Evolutionary conservation across 2,888 invertebrate genomes (phyloP), one percentile per base, ranked within the genome.

Genomic region (Thelaira solivaga): DNA sequence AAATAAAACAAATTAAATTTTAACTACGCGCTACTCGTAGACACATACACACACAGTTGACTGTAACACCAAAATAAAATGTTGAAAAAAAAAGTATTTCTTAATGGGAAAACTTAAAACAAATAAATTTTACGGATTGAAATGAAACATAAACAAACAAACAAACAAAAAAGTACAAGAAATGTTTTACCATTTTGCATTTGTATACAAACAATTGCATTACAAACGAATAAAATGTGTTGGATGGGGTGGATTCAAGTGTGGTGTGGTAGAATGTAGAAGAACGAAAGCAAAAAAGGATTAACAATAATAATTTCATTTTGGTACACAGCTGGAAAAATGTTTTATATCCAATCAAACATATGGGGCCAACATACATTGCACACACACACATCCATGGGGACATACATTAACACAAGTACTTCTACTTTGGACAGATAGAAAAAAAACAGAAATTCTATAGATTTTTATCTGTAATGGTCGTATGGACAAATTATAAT

Each of bases 251-350:
- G 8, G 24, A 16, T 36, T 43, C 20, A 43, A 34, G n/a, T n/a
- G n/a, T n/a, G 26, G 18, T 47, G 55, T 67, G 53, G 39, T 18
- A 55, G 24, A 41, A 10, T 34, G 45, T 43, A 41, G 43, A 29
- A 22, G 43, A 45, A 61, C 1, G 11, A 29, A n/a, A 22, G 62
- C 36, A 51, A 74, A 64, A 78, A 74, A 55, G 69, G 69, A 78
- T 78, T 78, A 78, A 74, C 65, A 74, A 71, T 65, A 74, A 75
- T 75, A 71, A 78, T 78, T 78, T 74, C 43, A 61, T 78, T 78
- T 75, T 20, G 65, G 47, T 53, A 10, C 69, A 78, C 69, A 78
- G 69, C 69, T 78, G 78, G 74, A 74, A 75, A 69, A 78, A 74
- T 78, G 61, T 75, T 78, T 78, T 74, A 74, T 75, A 64, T 53